Evolutionary conservation across 2,113 vertebrate species (phyloP).

Genomic region (Hyaena hyaena): DNA sequence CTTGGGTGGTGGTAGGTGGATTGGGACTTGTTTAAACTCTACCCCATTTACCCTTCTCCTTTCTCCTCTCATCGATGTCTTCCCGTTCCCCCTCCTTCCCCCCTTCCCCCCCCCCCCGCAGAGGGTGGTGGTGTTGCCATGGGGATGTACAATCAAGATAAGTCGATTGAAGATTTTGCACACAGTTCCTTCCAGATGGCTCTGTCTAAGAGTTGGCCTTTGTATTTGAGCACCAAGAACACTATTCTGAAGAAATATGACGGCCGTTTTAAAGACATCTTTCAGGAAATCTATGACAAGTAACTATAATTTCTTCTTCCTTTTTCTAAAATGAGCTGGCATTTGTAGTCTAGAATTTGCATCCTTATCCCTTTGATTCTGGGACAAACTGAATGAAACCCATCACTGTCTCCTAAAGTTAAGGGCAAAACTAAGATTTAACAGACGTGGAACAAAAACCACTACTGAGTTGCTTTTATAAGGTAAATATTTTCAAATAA

Average conservation of each 20-base stretch:
- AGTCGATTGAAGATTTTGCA: conserved; percentile 96
- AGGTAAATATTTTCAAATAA: background rate
- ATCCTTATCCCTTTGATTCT: background rate
- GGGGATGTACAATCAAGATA: conserved; percentile 99
- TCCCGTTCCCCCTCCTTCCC: no score
- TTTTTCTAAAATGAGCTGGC: background rate
- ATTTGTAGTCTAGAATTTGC: conserved; percentile 11
- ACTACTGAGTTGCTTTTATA: conserved; percentile 17
- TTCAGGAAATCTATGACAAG: conserved; percentile 99
- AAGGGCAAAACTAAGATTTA: conserved; percentile 9
- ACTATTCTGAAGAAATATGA: conserved; percentile 99
- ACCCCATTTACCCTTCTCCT: background rate
- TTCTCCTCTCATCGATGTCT: background rate
- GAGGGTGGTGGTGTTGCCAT: conserved; percentile 95
- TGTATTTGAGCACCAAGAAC: conserved; percentile 99
- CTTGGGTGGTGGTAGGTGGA: background rate
- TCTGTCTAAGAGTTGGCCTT: conserved; percentile 92
- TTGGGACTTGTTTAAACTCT: background rate
- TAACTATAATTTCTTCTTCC: conserved; percentile 78
- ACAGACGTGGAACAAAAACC: background rate
- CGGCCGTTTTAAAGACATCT: conserved; percentile 98
- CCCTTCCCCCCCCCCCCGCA: conserved; percentile 64
- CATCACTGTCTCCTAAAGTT: background rate
- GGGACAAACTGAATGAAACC: background rate
- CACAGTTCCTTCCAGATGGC: conserved; percentile 99